phyloP scores from a whole-genome alignment of 2,888 invertebrate species.

The Acronicta psi region DNA sequence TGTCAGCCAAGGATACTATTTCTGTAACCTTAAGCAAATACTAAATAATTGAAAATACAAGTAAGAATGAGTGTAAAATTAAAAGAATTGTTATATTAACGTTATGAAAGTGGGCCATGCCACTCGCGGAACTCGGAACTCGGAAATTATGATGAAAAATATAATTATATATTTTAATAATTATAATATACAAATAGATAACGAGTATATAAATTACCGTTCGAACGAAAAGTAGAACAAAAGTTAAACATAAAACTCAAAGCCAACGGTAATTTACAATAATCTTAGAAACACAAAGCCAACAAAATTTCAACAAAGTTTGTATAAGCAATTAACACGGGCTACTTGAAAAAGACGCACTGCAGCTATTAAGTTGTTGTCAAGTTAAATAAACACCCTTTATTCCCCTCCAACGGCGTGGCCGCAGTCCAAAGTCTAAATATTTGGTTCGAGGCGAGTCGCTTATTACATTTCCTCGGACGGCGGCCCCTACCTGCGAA shows the following conservation, averaged over 20 bases:
- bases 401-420: conserved; percentile 58
- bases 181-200: too few species aligned
- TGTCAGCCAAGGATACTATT: conserved; percentile 24
- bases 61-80: conserved; percentile 63
- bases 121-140: conserved; percentile 43
- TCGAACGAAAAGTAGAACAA: too few species aligned
- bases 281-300: conserved; percentile 1
- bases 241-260: background rate
- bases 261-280: background rate
- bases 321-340: conserved; percentile 1
- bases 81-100: conserved; percentile 77
- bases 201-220: too few species aligned
- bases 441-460: conserved; percentile 79
- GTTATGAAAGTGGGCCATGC: conserved; percentile 64
- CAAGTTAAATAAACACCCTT: conserved; percentile 47
- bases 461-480: conserved; percentile 84
- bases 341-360: conserved; percentile 8
- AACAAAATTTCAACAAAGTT: conserved; percentile 1
- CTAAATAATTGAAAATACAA: conserved; percentile 43
- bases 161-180: too few species aligned
- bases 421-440: conserved; percentile 70
- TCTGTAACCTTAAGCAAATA: conserved; percentile 27
- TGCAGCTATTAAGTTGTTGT: conserved; percentile 35
- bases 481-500: conserved; percentile 72
- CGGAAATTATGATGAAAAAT: too few species aligned